Conservation (phyloP, 1,140 invertebrate species). For the Cotesia vestalis region DNA sequence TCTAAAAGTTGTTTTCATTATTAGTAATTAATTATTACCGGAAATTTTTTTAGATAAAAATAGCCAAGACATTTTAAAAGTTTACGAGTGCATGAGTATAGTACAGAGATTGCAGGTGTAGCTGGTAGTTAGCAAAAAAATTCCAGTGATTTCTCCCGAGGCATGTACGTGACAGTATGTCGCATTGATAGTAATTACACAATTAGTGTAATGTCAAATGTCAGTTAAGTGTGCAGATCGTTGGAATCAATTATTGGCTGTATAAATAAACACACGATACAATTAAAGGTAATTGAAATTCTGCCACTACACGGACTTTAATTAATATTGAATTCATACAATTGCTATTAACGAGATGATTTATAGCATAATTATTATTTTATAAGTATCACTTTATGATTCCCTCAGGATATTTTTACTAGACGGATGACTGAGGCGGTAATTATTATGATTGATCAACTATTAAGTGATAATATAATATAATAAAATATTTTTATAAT, state of each 20-base stretch:
- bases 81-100: too few species aligned
- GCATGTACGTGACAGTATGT: constrained; percentile 25
- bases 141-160: constrained; percentile 19
- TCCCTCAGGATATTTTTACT: too few species aligned
- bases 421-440: too few species aligned
- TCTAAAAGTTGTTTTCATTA: too few species aligned
- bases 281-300: constrained; percentile 32
- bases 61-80: too few species aligned
- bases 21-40: too few species aligned
- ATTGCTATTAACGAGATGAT: constrained; percentile 21
- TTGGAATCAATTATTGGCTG: neutral
- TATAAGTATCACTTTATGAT: neutral
- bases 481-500: too few species aligned
- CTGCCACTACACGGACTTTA: constrained; percentile 26
- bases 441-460: too few species aligned
- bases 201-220: constrained; percentile 28
- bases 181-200: constrained; percentile 36
- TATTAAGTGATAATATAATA: neutral
- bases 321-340: constrained; percentile 23
- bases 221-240: constrained; percentile 16
- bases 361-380: constrained; percentile 26
- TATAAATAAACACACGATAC: constrained; percentile 3
- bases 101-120: constrained; percentile 8
- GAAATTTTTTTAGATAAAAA: too few species aligned
- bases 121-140: constrained; percentile 18